Base-by-base conservation (phyloP, 2,888 invertebrate genomes). In the Craniophora ligustri region DNA sequence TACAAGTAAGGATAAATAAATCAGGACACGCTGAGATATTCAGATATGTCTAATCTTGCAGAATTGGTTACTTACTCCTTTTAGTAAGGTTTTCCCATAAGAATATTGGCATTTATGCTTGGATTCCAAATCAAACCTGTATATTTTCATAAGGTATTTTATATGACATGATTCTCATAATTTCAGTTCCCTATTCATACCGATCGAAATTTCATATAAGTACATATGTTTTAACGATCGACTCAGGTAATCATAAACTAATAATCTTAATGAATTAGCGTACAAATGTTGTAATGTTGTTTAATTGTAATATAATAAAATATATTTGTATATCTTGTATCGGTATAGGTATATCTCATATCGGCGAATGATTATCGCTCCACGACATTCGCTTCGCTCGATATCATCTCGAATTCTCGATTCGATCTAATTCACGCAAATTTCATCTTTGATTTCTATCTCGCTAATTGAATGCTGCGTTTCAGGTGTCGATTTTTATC, bases 381-480 rank as follows among this genome's bases (percentile, higher is more conserved):
- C 58, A 60, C 60, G 63, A 59, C 57, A 53, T 60, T 59, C 65
- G 49, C 35, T 53, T 59, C 61, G 41, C 54, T 53, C 19, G 76
- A 77, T 78, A 71, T 32, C 44, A 81, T 78, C 78, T 60, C 67
- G 32, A 65, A n/a, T 41, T 36, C 60, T 42, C 67, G 55, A 46
- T 56, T 40, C 60, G 71, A 67, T 72, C 76, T 74, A 76, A 72
- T 76, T 76, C 75, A 71, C 69, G 70, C 63, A 67, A 66, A 72
- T 67, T 74, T 67, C 53, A 75, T 74, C 76, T 74, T 74, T 73
- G 82, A 82, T 84, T 72, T 58, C 53, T 78, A 82, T 82, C 82
- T 78, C 38, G 56, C 72, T 84, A 84, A 84, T 85, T 81, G 81
- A 84, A 82, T 76, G 75, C 75, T 71, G 73, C 76, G 78, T 76